A percentile compares a stretch with the other conserved stretches of the same genome.
phyloP scores from a whole-genome alignment of 2,888 invertebrate species.

The Thereva unica region DNA sequence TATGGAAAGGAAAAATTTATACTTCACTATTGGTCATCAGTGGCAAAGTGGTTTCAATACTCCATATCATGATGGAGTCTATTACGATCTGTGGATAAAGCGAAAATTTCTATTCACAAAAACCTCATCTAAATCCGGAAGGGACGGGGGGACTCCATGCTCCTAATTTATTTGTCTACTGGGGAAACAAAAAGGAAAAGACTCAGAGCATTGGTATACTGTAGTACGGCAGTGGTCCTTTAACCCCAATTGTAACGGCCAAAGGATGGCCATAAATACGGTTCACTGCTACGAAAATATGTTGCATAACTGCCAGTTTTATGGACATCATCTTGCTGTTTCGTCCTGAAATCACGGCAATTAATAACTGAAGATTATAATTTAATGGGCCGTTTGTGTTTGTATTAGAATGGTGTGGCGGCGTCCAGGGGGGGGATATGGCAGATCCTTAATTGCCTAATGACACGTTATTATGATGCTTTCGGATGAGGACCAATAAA shows the following conservation, averaged over 20 bases:
- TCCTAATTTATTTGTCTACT: constrained; percentile 19
- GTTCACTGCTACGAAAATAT: constrained; percentile 25
- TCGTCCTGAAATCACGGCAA: constrained; percentile 27
- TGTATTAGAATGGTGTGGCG: too few relatives aligned
- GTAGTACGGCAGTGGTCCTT: constrained; percentile 1
- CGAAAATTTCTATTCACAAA: too few relatives aligned
- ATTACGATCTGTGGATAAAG: too few relatives aligned
- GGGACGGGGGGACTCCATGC: background rate
- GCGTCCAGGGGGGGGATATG: constrained; percentile 1
- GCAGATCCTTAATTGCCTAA: constrained; percentile 31
- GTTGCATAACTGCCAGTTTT: constrained; percentile 31
- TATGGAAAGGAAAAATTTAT: too few relatives aligned
- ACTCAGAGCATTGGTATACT: background rate
- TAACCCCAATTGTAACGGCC: background rate
- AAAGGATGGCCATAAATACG: constrained; percentile 25
- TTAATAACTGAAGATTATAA: constrained; percentile 35
- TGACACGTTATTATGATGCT: constrained; percentile 32
- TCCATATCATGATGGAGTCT: too few relatives aligned
- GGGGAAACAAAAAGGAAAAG: background rate
- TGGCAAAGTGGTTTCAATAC: too few relatives aligned
- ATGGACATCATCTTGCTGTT: constrained; percentile 26
- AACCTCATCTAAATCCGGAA: too few relatives aligned
- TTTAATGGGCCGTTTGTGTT: constrained; percentile 24
- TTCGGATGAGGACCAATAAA: constrained; percentile 26
- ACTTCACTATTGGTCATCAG: too few relatives aligned